Conservation (phyloP, 2,113 vertebrate genomes). For the Camelus dromedarius region DNA sequence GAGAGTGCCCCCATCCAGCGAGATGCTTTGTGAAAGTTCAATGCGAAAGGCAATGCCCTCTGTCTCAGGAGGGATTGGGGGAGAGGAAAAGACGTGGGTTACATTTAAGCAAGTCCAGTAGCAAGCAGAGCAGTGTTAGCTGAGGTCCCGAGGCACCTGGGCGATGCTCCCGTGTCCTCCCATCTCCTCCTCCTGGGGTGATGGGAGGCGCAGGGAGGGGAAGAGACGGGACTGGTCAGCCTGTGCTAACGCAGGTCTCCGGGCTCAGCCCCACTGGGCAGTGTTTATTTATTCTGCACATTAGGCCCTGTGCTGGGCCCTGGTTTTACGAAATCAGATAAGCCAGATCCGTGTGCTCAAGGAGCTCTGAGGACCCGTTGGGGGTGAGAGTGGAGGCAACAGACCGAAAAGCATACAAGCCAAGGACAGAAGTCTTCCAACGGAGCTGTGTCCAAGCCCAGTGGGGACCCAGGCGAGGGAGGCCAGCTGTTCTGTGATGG, state of each 20-base stretch:
- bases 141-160: accelerated
- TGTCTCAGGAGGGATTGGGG: not conserved
- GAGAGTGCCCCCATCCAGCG: not conserved
- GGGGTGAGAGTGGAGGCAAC: not conserved
- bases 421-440: not conserved
- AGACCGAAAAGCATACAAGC: too few relatives aligned
- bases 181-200: accelerated
- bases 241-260: not conserved
- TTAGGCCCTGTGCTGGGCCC: not conserved
- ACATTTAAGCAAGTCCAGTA: too few relatives aligned
- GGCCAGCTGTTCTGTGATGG: not conserved
- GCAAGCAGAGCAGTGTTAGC: not conserved
- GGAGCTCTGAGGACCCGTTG: accelerated
- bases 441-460: accelerated
- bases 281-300: not conserved
- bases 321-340: not conserved
- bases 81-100: not conserved
- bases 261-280: accelerated
- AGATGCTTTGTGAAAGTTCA: slow-evolving; percentile 39
- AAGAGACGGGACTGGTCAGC: accelerated
- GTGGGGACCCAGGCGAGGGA: accelerated
- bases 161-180: not conserved
- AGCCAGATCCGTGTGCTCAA: not conserved
- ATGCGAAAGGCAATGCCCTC: not conserved
- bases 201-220: not conserved